Percentiles rank a stretch among this genome's conserved stretches.
Evolutionary conservation across 2,797 vertebrate species (phyloP).

Genomic region (Phataginus tetradactyla): DNA sequence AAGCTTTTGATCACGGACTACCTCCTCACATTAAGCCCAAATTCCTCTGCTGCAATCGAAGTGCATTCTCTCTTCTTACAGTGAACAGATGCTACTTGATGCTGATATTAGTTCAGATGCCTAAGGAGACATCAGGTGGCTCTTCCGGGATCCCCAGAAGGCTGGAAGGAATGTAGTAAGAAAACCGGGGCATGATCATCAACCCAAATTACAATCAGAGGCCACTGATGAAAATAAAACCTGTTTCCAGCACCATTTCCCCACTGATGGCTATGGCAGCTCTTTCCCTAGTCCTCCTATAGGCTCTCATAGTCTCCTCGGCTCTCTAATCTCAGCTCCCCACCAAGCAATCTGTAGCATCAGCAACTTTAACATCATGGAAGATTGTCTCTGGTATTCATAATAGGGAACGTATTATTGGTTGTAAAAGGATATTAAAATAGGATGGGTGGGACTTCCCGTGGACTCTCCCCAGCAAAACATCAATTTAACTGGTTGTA

Average conservation of each 20-base stretch:
- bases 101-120: constrained; percentile 4
- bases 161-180: background rate
- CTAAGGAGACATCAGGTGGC: constrained; percentile 30
- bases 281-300: background rate
- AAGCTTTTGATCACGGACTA: constrained; percentile 36
- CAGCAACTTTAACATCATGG: background rate
- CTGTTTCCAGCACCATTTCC: background rate
- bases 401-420: background rate
- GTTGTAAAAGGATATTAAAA: background rate
- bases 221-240: background rate
- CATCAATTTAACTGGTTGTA: background rate
- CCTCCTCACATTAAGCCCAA: constrained; percentile 44
- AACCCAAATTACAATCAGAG: constrained; percentile 27
- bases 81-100: constrained; percentile 60
- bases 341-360: background rate
- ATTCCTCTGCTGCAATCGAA: constrained; percentile 49
- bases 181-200: background rate
- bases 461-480: background rate
- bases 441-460: background rate
- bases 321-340: background rate
- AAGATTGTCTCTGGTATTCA: background rate
- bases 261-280: background rate
- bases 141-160: constrained; percentile 15
- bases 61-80: constrained; percentile 32
- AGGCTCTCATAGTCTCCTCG: background rate